Base-by-base conservation (phyloP, 2,888 invertebrate species). In the Drosophila longiperda region DNA sequence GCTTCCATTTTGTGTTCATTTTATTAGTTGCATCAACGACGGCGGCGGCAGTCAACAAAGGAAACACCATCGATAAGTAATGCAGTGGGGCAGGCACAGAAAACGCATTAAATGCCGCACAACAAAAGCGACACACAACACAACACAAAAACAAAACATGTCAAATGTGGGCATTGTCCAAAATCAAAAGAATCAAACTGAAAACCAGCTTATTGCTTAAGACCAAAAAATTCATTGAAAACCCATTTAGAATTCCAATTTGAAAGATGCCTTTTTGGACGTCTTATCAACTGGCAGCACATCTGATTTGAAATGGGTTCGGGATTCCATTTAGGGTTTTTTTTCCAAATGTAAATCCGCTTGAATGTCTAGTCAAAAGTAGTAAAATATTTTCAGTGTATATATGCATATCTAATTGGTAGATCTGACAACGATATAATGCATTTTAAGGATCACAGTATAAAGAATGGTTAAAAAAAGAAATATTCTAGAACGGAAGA, bases 1-100 rank as follows among this genome's bases (percentile, higher is more conserved):
- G 73, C 72, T 57, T 61, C 72, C 52, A 60, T 64, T 61, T 72
- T 65, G 57, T 65, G 50, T 57, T 45, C 58, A 70, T 70, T 73
- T 60, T 45, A 23, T 23, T 36, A 32, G 61, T 54, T 73, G 61
- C 73, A 73, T 52, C 36, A 38, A 12, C 20, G 20, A 12, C 42
- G 7, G 34, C 33, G 52, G 71, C 66, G 73, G 66, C 54, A 29
- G 36, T 54, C 74, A 58, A 68, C 75, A 78, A 63, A 68, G 69
- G 69, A 54, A 67, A 55, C 69, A 48, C 23, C 68, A 38, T 45
- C 66, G 69, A 66, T 66, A 66, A 66, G 36, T 45, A 33, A 4
- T 29, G 26, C 34, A 60, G 34, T 60, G 60, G 36, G 60, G 42
- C 64, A 23, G 48, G 45, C 69, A 33, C 38, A 69, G 20, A 32